Percentiles rank a stretch among this genome's conserved stretches.
Evolutionary conservation across 2,113 vertebrate species (phyloP).

Genomic region (Gila orcuttii): DNA sequence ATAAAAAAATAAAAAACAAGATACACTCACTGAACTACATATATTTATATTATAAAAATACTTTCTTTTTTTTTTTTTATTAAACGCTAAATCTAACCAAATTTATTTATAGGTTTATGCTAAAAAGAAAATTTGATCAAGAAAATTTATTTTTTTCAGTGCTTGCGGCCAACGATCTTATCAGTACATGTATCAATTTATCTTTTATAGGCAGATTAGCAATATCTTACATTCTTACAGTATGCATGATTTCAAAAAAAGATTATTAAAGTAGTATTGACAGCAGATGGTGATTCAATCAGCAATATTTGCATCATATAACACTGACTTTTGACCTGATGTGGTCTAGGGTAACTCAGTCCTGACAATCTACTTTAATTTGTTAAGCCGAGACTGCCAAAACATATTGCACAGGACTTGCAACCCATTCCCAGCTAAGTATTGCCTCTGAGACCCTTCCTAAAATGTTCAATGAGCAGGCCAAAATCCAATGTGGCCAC

Average conservation of each 20-base stretch:
- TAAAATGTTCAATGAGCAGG: constrained; percentile 49
- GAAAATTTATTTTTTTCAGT: no score
- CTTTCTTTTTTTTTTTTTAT: no score
- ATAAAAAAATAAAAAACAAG: no score
- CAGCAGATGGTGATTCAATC: not conserved
- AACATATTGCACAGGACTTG: constrained; percentile 20
- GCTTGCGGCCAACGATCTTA: not conserved
- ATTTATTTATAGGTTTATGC: no score
- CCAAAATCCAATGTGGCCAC: constrained; percentile 55
- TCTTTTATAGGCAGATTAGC: not conserved
- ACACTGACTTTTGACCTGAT: not conserved
- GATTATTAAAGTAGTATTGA: not conserved
- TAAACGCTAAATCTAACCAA: no score
- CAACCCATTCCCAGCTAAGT: constrained; percentile 51
- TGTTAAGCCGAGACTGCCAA: constrained; percentile 43
- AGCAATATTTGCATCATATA: not conserved
- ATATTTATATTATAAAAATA: no score
- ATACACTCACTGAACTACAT: no score
- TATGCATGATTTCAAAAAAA: not conserved
- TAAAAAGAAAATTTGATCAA: no score
- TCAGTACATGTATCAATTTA: not conserved
- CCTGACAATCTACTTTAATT: constrained; percentile 14
- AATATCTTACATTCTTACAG: not conserved
- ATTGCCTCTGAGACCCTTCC: constrained; percentile 48
- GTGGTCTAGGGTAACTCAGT: constrained; percentile 5